Evolutionary conservation across 2,888 invertebrate genomes (phyloP), one percentile per base, ranked within the genome.

Genomic region (Drosophila putrida): DNA sequence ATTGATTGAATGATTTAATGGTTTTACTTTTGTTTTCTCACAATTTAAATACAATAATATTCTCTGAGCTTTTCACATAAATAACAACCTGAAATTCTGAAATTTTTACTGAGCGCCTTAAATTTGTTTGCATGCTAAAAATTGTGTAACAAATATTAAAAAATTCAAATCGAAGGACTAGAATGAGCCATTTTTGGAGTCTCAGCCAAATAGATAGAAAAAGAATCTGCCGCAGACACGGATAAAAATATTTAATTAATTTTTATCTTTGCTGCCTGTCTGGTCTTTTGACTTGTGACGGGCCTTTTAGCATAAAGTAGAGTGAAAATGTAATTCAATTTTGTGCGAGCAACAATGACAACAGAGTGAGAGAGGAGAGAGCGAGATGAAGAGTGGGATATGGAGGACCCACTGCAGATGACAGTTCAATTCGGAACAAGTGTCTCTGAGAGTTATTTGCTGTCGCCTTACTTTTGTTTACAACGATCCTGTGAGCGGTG

Each of bases 241-340:
- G 13, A 44, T 47, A 46, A 36, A 57, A 58, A 75, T 55, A 71
- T 81, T 87, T 78, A 85, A 85, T 85, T 83, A 85, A 89, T 77
- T 89, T 82, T 81, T 68, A 72, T 79, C 77, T 75, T 44, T 47
- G 57, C 53, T 70, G 63, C 57, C 67, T 62, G 76, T 49, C 57
- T 55, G 47, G 35, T 15, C 44, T 43, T 69, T 64, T 67, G 68
- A 62, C 44, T 61, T 74, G 64, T 71, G 71, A 67, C 49, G 62
- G 69, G 63, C 75, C 68, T 70, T 82, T 88, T 83, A 78, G 80
- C 88, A 77, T 79, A 85, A 78, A 77, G 73, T 84, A 66, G 59
- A 82, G 71, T 75, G 82, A 82, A 80, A 87, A 84, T 80, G 75
- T 87, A 87, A 89, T 89, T 89, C 85, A 87, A 89, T 89, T 88